Evolutionary conservation across 2,113 vertebrate genomes (phyloP).

Genomic region (Monopterus albus): DNA sequence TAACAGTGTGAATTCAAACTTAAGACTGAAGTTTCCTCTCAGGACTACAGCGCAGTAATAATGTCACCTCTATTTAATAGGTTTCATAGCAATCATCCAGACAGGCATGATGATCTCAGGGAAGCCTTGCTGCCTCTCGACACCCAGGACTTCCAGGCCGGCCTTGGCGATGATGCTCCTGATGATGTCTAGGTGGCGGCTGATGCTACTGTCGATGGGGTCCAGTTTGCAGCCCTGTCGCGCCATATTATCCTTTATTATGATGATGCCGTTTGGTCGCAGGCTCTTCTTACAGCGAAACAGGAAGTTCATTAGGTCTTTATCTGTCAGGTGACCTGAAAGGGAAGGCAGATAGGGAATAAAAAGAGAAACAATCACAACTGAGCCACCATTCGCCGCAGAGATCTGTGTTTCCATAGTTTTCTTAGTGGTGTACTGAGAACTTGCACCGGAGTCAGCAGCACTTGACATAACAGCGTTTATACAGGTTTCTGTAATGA

Average conservation of each 20-base stretch:
- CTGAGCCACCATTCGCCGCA: neutral
- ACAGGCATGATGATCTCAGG: constrained; percentile 92
- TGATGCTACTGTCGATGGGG: constrained; percentile 91
- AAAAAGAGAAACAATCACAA: neutral
- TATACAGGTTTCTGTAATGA: neutral
- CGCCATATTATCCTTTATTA: constrained; percentile 96
- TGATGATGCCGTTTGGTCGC: constrained; percentile 88
- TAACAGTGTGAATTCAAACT: constrained; percentile 16
- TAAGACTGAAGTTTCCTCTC: constrained; percentile 3
- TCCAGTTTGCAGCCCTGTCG: constrained; percentile 92
- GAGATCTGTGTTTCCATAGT: neutral
- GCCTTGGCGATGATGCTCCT: constrained; percentile 87
- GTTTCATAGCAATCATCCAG: constrained; percentile 92
- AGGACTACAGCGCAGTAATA: neutral
- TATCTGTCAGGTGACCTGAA: constrained; percentile 93
- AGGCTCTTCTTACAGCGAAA: constrained; percentile 87
- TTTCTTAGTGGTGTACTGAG: neutral
- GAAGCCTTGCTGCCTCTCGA: constrained; percentile 89
- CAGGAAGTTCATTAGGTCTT: constrained; percentile 91
- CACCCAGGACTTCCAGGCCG: constrained; percentile 86
- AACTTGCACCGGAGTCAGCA: neutral
- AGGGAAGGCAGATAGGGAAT: neutral
- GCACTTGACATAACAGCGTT: neutral
- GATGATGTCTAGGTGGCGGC: constrained; percentile 91
- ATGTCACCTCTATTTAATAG: constrained; percentile 76